Conservation (phyloP, 2,888 invertebrate species). For the Caenorhabditis imperialis region DNA sequence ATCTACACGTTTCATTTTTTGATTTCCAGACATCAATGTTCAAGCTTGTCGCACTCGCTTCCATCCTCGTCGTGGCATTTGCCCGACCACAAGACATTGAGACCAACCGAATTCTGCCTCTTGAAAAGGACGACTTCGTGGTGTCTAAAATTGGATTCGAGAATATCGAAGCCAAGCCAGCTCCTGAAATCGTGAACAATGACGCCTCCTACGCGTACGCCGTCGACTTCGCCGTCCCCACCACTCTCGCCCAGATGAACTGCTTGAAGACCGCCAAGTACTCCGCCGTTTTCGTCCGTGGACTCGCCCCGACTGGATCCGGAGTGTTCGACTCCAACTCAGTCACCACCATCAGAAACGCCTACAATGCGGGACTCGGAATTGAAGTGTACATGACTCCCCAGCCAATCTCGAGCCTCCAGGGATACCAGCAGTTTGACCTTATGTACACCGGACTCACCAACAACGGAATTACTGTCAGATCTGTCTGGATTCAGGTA, state of each 20-base stretch:
- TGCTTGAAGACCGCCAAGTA: conserved; percentile 50
- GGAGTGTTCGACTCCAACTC: conserved; percentile 58
- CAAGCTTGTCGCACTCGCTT: conserved; percentile 22
- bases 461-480: conserved; percentile 45
- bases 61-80: conserved; percentile 21
- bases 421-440: conserved; percentile 54
- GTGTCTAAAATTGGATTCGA: conserved; percentile 18
- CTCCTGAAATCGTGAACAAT: conserved; percentile 37
- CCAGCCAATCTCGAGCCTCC: conserved; percentile 28
- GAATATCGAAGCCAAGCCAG: conserved; percentile 22
- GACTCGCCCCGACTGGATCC: conserved; percentile 52
- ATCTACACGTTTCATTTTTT: conserved; percentile 13
- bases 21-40: conserved; percentile 40
- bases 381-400: conserved; percentile 66
- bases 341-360: conserved; percentile 53
- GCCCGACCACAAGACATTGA: conserved; percentile 27
- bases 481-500: conserved; percentile 60
- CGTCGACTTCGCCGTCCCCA: conserved; percentile 48
- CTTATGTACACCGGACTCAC: conserved; percentile 49
- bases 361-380: conserved; percentile 57
- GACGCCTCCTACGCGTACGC: conserved; percentile 44
- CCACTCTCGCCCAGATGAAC: conserved; percentile 20
- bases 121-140: not conserved
- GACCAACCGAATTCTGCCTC: conserved; percentile 6
- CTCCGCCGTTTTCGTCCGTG: conserved; percentile 49